Percentiles rank a stretch among this genome's conserved stretches.
Evolutionary conservation across 2,888 invertebrate species (phyloP).

Genomic region (Tipula confusa): DNA sequence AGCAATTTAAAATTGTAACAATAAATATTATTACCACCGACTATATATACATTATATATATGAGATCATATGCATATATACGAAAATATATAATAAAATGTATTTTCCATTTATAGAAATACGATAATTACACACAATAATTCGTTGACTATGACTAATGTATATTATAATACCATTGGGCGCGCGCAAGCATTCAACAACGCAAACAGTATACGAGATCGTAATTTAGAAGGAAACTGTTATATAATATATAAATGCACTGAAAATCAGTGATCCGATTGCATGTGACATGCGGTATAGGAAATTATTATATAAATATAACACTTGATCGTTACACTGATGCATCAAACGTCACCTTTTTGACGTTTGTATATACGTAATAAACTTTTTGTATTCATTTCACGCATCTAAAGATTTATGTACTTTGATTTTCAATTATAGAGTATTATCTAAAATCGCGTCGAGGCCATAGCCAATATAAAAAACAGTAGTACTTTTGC

Average conservation of each 20-base stretch:
- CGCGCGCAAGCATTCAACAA: not conserved
- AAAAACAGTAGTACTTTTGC: not conserved
- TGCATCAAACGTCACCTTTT: no score
- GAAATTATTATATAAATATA: not conserved
- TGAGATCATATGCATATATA: not conserved
- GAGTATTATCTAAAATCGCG: not conserved
- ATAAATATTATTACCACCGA: not conserved
- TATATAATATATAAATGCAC: not conserved
- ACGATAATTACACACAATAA: not conserved
- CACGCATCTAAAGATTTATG: no score
- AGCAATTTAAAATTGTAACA: not conserved
- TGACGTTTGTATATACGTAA: no score
- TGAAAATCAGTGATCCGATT: constrained; percentile 1
- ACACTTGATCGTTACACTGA: not conserved
- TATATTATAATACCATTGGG: no score
- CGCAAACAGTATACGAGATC: not conserved
- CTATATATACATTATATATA: not conserved
- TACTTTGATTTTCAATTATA: not conserved
- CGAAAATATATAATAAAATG: not conserved
- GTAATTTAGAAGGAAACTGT: not conserved
- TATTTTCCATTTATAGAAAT: not conserved
- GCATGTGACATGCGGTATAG: not conserved
- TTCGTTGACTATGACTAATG: not conserved
- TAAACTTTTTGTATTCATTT: not conserved
- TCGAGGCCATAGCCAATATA: not conserved